phyloP scores from a whole-genome alignment of 2,888 invertebrate genomes.

The Eilema sororculum region DNA sequence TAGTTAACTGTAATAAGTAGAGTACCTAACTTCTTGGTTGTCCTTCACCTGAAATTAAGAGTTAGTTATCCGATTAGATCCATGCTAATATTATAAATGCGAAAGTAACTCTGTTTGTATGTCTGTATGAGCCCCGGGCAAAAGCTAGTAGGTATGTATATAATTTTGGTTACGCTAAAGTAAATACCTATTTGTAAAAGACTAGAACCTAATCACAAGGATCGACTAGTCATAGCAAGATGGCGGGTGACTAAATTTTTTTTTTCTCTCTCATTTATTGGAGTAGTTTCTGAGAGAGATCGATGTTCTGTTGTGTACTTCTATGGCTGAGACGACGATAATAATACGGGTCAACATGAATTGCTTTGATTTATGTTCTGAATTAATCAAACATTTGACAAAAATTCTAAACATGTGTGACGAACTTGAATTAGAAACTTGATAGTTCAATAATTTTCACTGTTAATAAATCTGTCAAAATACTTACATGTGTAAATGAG shows the following conservation, averaged over 20 bases:
- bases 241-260: not conserved
- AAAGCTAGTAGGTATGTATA: too few species aligned
- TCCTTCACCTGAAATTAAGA: not conserved
- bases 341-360: not conserved
- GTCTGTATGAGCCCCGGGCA: too few species aligned
- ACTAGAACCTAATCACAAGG: not conserved
- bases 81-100: too few species aligned
- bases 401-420: not conserved
- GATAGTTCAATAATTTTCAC: slow-evolving; percentile 11
- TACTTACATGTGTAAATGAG: not conserved
- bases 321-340: not conserved
- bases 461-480: slow-evolving; percentile 2
- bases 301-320: not conserved
- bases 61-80: too few species aligned
- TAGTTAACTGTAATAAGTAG: not conserved
- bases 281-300: not conserved
- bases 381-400: slow-evolving; percentile 7
- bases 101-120: too few species aligned
- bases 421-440: not conserved
- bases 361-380: not conserved
- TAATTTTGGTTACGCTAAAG: not conserved
- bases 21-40: not conserved
- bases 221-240: not conserved
- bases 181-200: not conserved
- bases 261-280: not conserved